These are phyloP conservation scores for Bothrops jararaca DNA, from an alignment of 2,113 vertebrate genomes.

Conservation along the genomic window DNA sequence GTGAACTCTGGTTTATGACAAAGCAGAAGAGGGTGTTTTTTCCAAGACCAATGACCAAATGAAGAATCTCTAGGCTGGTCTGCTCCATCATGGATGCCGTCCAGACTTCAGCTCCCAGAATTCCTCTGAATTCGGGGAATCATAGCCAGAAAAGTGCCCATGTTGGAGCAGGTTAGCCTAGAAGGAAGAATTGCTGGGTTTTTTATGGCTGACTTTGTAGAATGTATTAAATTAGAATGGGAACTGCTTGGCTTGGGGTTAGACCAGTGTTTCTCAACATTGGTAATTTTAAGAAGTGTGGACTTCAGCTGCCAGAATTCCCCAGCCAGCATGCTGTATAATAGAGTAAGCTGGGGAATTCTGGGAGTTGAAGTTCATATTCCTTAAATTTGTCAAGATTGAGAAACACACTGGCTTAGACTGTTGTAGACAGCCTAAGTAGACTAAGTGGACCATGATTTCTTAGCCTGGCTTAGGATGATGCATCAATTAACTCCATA, in stretches of 20 bases:
- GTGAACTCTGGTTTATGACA: neutral
- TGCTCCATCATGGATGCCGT: neutral
- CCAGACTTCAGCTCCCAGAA: neutral
- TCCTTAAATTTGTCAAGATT: neutral
- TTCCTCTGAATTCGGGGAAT: neutral
- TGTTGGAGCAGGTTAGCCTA: neutral
- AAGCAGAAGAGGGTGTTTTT: neutral
- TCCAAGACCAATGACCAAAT: neutral
- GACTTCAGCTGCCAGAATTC: neutral
- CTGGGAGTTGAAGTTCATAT: neutral
- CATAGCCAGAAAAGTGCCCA: neutral
- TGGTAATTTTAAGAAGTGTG: neutral
- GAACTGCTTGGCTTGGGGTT: neutral
- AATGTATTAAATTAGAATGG: neutral
- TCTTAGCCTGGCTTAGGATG: neutral
- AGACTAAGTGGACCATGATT: neutral
- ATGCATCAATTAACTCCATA: neutral
- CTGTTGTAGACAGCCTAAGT: neutral
- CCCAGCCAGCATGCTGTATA: neutral
- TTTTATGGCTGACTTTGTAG: neutral
- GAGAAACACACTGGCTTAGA: neutral
- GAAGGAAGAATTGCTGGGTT: neutral
- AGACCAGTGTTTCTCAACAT: neutral
- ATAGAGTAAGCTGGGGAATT: neutral
- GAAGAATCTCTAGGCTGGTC: neutral